A percentile compares a stretch with the other conserved stretches of the same genome.
These are phyloP conservation scores for Melieria picta DNA, from an alignment of 2,888 invertebrate species.

Conservation along the genomic window DNA sequence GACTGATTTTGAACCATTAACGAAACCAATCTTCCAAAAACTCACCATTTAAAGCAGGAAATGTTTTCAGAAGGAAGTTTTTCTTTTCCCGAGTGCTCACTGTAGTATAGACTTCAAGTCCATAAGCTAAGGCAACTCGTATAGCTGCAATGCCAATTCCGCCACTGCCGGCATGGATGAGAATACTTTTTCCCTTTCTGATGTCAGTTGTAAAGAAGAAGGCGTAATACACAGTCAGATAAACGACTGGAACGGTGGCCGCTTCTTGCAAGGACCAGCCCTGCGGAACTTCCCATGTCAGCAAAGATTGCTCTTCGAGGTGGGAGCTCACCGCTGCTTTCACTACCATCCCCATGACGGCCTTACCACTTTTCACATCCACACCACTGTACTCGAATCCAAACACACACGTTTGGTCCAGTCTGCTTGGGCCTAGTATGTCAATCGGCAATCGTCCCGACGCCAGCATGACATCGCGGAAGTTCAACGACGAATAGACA, in stretches of 20 bases:
- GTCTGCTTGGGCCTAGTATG: slow-evolving; percentile 75
- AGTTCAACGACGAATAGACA: slow-evolving; percentile 84
- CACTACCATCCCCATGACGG: slow-evolving; percentile 73
- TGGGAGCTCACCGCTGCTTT: slow-evolving; percentile 69
- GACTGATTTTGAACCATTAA: too few species aligned
- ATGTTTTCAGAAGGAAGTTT: slow-evolving; percentile 70
- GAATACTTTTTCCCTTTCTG: slow-evolving; percentile 62
- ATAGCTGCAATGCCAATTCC: slow-evolving; percentile 86
- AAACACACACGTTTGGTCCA: slow-evolving; percentile 73
- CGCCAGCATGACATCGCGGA: slow-evolving; percentile 94
- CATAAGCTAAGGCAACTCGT: slow-evolving; percentile 72
- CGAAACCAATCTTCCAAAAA: too few species aligned
- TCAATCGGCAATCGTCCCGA: slow-evolving; percentile 89
- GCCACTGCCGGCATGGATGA: slow-evolving; percentile 74
- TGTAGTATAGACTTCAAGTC: slow-evolving; percentile 76
- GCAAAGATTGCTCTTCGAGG: slow-evolving; percentile 50
- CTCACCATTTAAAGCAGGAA: slow-evolving; percentile 70
- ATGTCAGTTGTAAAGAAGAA: slow-evolving; percentile 61
- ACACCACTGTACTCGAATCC: slow-evolving; percentile 78
- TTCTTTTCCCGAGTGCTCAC: slow-evolving; percentile 75
- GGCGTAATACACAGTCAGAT: slow-evolving; percentile 73
- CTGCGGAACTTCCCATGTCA: slow-evolving; percentile 76
- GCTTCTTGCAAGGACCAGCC: slow-evolving; percentile 80
- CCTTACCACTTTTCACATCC: slow-evolving; percentile 68
- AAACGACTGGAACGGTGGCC: slow-evolving; percentile 83